Base-by-base conservation (phyloP, 2,888 invertebrate species). In the Trilocha varians region DNA sequence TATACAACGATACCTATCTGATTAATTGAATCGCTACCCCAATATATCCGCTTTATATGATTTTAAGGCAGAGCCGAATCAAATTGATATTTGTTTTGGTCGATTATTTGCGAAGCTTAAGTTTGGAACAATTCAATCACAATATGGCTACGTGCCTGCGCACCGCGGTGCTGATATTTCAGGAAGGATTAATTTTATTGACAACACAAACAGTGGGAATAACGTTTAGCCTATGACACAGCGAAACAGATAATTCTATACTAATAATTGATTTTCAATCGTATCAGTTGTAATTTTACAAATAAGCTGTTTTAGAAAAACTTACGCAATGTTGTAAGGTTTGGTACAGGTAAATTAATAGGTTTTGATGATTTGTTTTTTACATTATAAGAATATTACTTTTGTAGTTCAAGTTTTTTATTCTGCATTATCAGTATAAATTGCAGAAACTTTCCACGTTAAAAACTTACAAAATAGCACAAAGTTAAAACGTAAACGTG, bases 121-220 rank as follows among this genome's bases (percentile, higher is more conserved):
- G 70, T 74, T 73, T 63, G 66, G 55, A 74, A 75, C 73, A 75
- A 79, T 82, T 74, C 73, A 76, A 78, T 79, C 76, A 75, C 68
- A 78, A 75, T 73, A 72, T 70, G 65, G 60, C 55, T 57, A 62
- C 65, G 62, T 61, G 60, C 48, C 55, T 55, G 67, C 59, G 63
- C 59, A 64, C 59, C 60, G 49, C 57, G 48, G 50, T 51, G 56
- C 59, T 63, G 61, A 68, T 75, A 73, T 76, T 71, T 63, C 54
- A 65, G 49, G 50, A 65, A 59, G 75, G 78, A 78, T 78, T 77
- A 77, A 75, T 73, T 75, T 75, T 77, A 74, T 77, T 71, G 73
- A 70, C 70, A 66, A 55, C 57, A 58, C 63, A 74, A 72, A 78
- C 68, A 70, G 56, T 56, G 58, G 55, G 54, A 68, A 63, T 67